A percentile compares a stretch with the other conserved stretches of the same genome.
These are phyloP conservation scores for Lacanobia oleracea DNA, from an alignment of 2,888 invertebrate species.

Conservation along the genomic window DNA sequence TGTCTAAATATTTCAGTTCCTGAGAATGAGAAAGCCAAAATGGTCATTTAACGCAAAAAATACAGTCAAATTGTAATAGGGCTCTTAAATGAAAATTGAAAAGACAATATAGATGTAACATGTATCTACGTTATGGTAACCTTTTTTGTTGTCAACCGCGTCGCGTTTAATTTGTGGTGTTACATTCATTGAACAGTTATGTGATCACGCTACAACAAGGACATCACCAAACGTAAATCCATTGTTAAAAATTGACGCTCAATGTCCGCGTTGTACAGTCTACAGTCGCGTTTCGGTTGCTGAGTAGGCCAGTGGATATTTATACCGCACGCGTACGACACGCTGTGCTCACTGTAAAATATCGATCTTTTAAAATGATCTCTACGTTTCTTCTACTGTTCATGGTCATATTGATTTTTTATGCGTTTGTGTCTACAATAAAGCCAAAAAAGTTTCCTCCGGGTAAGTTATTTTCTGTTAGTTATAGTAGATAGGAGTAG, in stretches of 20 bases:
- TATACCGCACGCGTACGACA: slow-evolving; percentile 57
- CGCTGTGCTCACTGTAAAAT: slow-evolving; percentile 51
- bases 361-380: slow-evolving; percentile 65
- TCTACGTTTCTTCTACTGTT: slow-evolving; percentile 54
- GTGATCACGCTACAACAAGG: slow-evolving; percentile 43
- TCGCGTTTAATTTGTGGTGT: slow-evolving; percentile 8
- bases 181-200: slow-evolving; percentile 26
- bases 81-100: neutral
- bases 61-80: too few relatives aligned
- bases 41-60: too few relatives aligned
- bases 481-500: neutral
- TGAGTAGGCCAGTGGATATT: slow-evolving; percentile 66
- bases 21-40: too few relatives aligned
- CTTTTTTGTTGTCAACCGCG: neutral
- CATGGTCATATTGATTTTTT: slow-evolving; percentile 61
- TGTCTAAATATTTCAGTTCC: too few relatives aligned
- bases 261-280: slow-evolving; percentile 63
- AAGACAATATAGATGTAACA: neutral
- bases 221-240: slow-evolving; percentile 40
- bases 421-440: slow-evolving; percentile 64
- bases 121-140: neutral
- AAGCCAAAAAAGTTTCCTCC: slow-evolving; percentile 89
- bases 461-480: slow-evolving; percentile 76
- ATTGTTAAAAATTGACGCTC: slow-evolving; percentile 55
- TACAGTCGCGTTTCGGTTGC: slow-evolving; percentile 67